Evolutionary conservation across 2,888 invertebrate genomes (phyloP).

Genomic region (Mongoloraphidia duomilia): DNA sequence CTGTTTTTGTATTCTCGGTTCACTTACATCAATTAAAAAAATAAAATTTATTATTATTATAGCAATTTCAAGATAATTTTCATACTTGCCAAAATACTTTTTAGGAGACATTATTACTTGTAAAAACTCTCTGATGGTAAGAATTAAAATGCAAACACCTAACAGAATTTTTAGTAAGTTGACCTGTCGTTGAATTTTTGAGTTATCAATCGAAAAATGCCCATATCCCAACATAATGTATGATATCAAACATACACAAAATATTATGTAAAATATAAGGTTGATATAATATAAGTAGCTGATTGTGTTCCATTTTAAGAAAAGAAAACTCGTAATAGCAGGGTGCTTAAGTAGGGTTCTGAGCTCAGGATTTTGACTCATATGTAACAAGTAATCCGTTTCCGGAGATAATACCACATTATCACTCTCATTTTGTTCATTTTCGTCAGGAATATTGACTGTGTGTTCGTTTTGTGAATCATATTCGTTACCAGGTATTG

Average conservation of each 20-base stretch:
- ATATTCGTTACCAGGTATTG: not conserved
- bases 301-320: conserved; percentile 68
- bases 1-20: conserved; percentile 43
- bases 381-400: conserved; percentile 58
- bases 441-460: too few species aligned
- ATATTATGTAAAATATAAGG: conserved; percentile 52
- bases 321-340: conserved; percentile 62
- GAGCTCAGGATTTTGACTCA: conserved; percentile 52
- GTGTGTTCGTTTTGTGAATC: not conserved
- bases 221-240: conserved; percentile 57
- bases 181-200: conserved; percentile 18
- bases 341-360: conserved; percentile 62
- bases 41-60: conserved; percentile 47
- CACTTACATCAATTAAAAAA: conserved; percentile 40
- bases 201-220: conserved; percentile 26
- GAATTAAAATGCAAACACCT: conserved; percentile 40
- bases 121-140: conserved; percentile 51
- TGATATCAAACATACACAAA: conserved; percentile 49
- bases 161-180: conserved; percentile 23
- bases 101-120: conserved; percentile 55
- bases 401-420: conserved; percentile 37
- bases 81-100: conserved; percentile 49
- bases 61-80: conserved; percentile 60
- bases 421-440: conserved; percentile 25
- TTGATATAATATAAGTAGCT: conserved; percentile 59